Base-by-base conservation (phyloP, 2,797 vertebrate species). In the Hydrolagus colliei region DNA sequence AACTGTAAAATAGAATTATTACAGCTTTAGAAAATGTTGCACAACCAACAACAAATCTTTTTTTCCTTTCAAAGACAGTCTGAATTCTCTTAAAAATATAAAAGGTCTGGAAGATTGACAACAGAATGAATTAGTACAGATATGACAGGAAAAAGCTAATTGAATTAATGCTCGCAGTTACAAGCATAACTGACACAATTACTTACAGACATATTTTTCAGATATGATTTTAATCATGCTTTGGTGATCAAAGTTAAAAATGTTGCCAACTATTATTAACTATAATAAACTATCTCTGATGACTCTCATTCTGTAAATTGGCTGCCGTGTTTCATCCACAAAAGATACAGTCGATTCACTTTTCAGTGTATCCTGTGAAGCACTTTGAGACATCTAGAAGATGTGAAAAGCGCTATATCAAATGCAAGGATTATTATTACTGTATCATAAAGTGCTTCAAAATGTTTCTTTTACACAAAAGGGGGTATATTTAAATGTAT, bases 1-100 rank as follows among this genome's bases (percentile, higher is more conserved):
- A 88, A 76, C 90, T 91, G 82, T 86, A 77, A 85, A 85, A 87
- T 52, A 18, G 52, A 63, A 84, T 68, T 4, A 35, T 71, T 61
- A 61, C 65, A 71, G 32, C 16, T 82, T 82, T 41, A 20, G 79
- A 84, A 84, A 71, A 35, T 67, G 20, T 52, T 84, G 20, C 22
- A 16, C 35, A 68, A 71, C 65, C 41, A 3, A 52, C 22, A n/a
- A 4, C 41, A 61, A 67, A 1, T 9, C 18, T 41, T 82, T 32
- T 62, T 65, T 80, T 27, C 22, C 27, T 10, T 27, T 63, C 61
- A 80, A 18, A 80, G 65, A 32, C 62, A 65, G 16, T 9, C 4
- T 41, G 27, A 16, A 16, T 1, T 82, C 52, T 61, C 12, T 61
- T 59, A 20, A 41, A 52, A 77, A 77, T 61, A n/a, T 59, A 4